These are phyloP conservation scores for Larimichthys crocea DNA, from an alignment of 2,113 vertebrate species.

Conservation along the genomic window DNA sequence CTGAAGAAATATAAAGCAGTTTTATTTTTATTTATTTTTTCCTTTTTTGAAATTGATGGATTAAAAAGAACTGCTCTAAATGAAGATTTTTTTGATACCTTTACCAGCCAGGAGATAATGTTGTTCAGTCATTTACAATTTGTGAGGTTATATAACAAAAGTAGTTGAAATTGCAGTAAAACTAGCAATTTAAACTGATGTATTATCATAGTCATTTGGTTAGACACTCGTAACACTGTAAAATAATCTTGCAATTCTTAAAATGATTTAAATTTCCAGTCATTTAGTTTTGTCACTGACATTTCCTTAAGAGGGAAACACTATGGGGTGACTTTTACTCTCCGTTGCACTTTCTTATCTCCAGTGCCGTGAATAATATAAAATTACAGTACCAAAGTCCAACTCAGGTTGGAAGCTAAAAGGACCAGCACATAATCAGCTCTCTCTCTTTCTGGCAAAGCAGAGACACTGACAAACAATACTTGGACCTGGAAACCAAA, in stretches of 20 bases:
- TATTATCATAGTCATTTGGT: not conserved
- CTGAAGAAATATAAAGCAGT: not conserved
- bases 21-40: not conserved
- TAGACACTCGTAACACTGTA: not conserved
- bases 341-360: constrained; percentile 45
- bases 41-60: not conserved
- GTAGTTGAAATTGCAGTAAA: no score
- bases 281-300: not conserved
- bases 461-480: not conserved
- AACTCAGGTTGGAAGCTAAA: not conserved
- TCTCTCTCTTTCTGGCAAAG: not conserved
- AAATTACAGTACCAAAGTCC: constrained; percentile 33
- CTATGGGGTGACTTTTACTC: not conserved
- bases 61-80: not conserved
- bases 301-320: not conserved
- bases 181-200: no score
- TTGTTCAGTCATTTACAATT: not conserved
- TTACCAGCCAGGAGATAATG: not conserved
- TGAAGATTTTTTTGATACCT: not conserved
- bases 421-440: not conserved
- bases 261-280: not conserved
- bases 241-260: not conserved
- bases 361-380: not conserved
- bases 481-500: not conserved
- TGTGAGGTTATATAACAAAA: not conserved